phyloP scores from a whole-genome alignment of 2,797 vertebrate species.

The Notoglanidium macrostoma region DNA sequence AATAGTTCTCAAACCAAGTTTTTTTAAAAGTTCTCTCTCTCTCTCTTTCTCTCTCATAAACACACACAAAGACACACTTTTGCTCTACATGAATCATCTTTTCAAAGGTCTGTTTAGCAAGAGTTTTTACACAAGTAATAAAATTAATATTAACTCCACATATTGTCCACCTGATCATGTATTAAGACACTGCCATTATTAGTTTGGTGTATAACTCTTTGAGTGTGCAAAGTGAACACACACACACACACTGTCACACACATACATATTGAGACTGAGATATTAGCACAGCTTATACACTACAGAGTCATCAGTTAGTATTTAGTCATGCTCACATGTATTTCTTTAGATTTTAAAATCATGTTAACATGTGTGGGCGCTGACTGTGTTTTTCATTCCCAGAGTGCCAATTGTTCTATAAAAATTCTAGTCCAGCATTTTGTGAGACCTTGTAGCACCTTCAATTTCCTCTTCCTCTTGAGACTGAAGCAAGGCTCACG shows the following conservation, averaged over 20 bases:
- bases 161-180: not conserved
- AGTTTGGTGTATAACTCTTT: not conserved
- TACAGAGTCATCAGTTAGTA: not conserved
- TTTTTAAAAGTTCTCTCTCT: not conserved
- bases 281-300: not conserved
- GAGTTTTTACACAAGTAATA: not conserved
- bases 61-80: not conserved
- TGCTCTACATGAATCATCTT: not conserved
- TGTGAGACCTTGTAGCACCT: constrained; percentile 23
- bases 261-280: not conserved
- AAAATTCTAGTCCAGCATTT: constrained; percentile 3
- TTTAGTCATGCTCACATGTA: not conserved
- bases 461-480: constrained; percentile 31
- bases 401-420: not conserved
- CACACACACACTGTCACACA: not conserved
- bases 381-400: not conserved
- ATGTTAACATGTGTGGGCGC: not conserved
- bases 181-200: not conserved
- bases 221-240: too few species aligned
- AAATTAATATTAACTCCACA: not conserved
- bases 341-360: not conserved
- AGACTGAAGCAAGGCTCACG: constrained; percentile 21
- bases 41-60: not conserved
- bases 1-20: not conserved
- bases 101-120: not conserved